phyloP scores from a whole-genome alignment of 2,113 vertebrate genomes.

The Chaenogobius annularis region DNA sequence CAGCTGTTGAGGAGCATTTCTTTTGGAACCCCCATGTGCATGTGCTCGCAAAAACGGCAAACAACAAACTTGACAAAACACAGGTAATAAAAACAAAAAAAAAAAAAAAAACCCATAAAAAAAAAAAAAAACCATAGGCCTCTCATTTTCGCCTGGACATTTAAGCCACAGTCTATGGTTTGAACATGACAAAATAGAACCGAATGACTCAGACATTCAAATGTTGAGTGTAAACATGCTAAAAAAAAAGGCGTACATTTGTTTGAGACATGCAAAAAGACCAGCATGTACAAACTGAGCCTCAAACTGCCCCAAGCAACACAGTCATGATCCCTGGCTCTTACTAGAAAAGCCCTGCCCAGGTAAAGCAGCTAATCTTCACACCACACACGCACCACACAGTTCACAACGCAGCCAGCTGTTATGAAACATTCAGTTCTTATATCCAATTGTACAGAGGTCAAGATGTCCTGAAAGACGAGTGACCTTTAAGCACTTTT shows the following conservation, averaged over 20 bases:
- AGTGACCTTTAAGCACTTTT: constrained; percentile 23
- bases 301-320: not conserved
- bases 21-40: not conserved
- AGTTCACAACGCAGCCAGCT: constrained; percentile 10
- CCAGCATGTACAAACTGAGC: not conserved
- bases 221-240: not conserved
- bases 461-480: not conserved
- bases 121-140: too few species aligned
- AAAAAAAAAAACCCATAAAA: too few species aligned
- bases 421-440: constrained; percentile 40
- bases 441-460: constrained; percentile 1
- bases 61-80: not conserved
- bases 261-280: not conserved
- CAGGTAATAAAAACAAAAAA: too few species aligned
- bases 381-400: not conserved
- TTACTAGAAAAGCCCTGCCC: not conserved
- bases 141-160: not conserved
- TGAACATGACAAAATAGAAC: too few species aligned
- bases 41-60: not conserved
- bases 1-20: not conserved
- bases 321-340: not conserved
- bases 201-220: not conserved
- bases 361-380: constrained; percentile 20
- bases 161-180: not conserved
- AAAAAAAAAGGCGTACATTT: not conserved